These are phyloP conservation scores for Oncorhynchus gorbuscha DNA, from an alignment of 2,113 vertebrate species.

Conservation along the genomic window DNA sequence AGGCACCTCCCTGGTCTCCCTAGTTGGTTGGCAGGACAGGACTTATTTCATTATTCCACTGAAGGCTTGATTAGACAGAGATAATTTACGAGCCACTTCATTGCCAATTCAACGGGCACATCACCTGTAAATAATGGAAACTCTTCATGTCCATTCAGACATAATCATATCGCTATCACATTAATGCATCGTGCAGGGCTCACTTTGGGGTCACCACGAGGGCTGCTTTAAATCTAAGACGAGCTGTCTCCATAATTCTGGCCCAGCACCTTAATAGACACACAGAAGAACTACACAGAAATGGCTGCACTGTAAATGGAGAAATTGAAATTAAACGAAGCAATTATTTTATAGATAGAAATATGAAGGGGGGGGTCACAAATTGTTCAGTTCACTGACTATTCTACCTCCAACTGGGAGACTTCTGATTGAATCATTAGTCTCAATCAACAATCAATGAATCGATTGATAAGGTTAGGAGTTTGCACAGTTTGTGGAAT, in stretches of 20 bases:
- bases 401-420: neutral
- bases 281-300: conserved; percentile 4
- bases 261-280: conserved; percentile 1
- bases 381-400: too few species aligned
- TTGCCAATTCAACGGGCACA: conserved; percentile 72
- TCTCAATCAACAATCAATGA: conserved; percentile 42
- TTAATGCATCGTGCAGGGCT: conserved; percentile 62
- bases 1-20: conserved; percentile 8
- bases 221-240: conserved; percentile 61
- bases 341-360: conserved; percentile 16
- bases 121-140: conserved; percentile 81
- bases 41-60: conserved; percentile 70
- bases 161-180: conserved; percentile 72
- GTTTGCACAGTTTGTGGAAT: neutral
- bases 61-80: conserved; percentile 72
- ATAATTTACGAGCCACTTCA: conserved; percentile 74
- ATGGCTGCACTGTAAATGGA: too few species aligned
- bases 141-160: conserved; percentile 73
- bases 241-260: conserved; percentile 61
- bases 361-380: neutral
- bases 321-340: too few species aligned
- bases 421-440: conserved; percentile 36
- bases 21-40: conserved; percentile 26
- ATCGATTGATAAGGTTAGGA: conserved; percentile 35
- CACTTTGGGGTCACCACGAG: conserved; percentile 55